Evolutionary conservation across 2,888 invertebrate species (phyloP), one percentile per base, ranked within the genome.

Genomic region (Troides aeacus): DNA sequence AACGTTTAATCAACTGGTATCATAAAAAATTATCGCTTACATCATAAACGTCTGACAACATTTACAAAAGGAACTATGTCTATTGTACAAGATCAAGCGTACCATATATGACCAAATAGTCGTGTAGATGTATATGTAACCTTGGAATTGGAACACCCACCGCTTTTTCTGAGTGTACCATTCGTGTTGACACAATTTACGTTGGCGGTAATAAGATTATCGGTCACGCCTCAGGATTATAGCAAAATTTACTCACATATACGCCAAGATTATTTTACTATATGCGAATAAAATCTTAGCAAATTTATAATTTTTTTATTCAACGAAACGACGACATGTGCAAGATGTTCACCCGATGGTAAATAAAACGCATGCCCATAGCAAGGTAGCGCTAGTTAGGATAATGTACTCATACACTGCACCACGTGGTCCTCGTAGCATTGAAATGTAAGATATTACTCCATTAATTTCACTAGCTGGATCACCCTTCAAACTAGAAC

Each of bases 151-250:
- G 81, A 81, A 77, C 80, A 81, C 79, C 80, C 79, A 79, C 80
- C 79, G 77, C 74, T 77, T 75, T 76, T 72, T 71, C 69, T 72
- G 72, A 75, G 76, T 76, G 79, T 77, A 75, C 79, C 76, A 76
- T 75, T 78, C 74, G 73, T 83, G 82, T 81, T 84, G 84, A 86
- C 83, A 84, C 80, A 80, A 79, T 82, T 82, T 80, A 78, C 79
- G 87, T 86, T 84, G 87, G 87, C 84, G 87, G 82, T 72, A 66
- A 76, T 74, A 75, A 80, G 84, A 84, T 86, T 84, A 84, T 79
- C 74, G 71, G 72, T 77, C 74, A 75, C 74, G 72, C 73, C 71
- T 73, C 73, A 77, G 74, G 30, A 77, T 79, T 76, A 77, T 69
- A 75, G 69, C 67, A n/a, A 69, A 46, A 62, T 53, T 42, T 65